A percentile compares a stretch with the other conserved stretches of the same genome.
Evolutionary conservation across 2,113 vertebrate genomes (phyloP).

Genomic region (Scomber scombrus): DNA sequence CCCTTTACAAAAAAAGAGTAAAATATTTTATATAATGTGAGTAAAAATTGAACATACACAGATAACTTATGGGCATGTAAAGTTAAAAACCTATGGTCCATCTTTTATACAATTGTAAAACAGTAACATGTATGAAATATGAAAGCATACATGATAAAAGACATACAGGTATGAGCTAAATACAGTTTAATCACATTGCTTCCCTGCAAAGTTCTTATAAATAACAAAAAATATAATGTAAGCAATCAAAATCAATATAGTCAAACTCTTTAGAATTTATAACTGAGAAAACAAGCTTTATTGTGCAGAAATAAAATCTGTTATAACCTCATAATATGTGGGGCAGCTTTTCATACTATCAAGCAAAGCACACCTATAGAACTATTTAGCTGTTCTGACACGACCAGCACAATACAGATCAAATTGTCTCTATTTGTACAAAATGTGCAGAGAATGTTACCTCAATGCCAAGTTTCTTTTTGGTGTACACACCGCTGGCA

Average conservation of each 20-base stretch:
- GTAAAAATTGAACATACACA: background rate
- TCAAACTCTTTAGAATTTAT: background rate
- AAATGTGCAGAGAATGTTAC: conserved; percentile 71
- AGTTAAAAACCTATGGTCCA: no score
- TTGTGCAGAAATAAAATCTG: background rate
- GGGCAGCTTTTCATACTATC: background rate
- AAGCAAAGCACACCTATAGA: background rate
- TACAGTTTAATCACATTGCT: no score
- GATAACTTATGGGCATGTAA: background rate
- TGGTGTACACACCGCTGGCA: conserved; percentile 91
- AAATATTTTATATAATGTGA: background rate
- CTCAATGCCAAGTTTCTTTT: conserved; percentile 91
- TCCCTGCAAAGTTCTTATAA: no score
- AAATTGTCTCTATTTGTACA: background rate
- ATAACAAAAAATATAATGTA: no score
- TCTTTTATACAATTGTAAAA: no score
- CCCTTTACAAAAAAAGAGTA: conserved; percentile 81
- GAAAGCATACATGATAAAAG: no score
- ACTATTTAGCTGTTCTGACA: background rate
- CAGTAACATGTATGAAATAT: no score
- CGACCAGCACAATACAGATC: background rate
- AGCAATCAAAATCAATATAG: background rate
- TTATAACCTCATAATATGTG: background rate
- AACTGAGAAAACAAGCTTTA: background rate
- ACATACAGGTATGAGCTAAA: background rate